These are phyloP conservation scores for Eleginops maclovinus DNA, from an alignment of 2,113 vertebrate species.

Conservation along the genomic window DNA sequence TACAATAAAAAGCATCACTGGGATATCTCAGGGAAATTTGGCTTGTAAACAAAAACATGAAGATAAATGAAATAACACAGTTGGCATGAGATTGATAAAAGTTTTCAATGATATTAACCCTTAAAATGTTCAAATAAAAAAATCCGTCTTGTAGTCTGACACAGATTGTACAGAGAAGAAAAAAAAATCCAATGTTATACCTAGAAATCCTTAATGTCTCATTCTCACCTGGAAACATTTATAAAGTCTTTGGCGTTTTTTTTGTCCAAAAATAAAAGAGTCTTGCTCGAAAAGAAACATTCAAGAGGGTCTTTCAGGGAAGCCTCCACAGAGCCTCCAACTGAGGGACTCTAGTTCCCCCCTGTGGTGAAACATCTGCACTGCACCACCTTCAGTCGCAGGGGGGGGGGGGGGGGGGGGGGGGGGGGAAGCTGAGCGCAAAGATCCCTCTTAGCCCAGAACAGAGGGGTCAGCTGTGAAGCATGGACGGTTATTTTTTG, in stretches of 20 bases:
- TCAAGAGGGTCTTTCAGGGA: conserved; percentile 63
- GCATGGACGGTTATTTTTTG: conserved; percentile 17
- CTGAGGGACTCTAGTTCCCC: conserved; percentile 50
- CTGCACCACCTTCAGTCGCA: conserved; percentile 52
- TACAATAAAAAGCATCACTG: conserved; percentile 7
- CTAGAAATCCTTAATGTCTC: conserved; percentile 39
- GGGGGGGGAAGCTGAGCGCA: conserved; percentile 23
- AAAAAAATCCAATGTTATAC: conserved; percentile 39
- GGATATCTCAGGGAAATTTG: conserved; percentile 52
- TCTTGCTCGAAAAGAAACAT: conserved; percentile 65
- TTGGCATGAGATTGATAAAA: conserved; percentile 53
- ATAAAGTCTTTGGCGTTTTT: conserved; percentile 80
- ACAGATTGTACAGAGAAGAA: conserved; percentile 66
- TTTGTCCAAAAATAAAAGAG: conserved; percentile 63
- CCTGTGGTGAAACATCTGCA: conserved; percentile 59
- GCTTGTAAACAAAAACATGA: conserved; percentile 79
- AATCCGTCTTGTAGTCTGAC: conserved; percentile 36
- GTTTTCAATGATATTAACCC: conserved; percentile 54
- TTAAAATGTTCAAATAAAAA: conserved; percentile 48
- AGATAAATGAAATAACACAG: conserved; percentile 41
- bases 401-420: background rate
- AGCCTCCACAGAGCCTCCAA: conserved; percentile 26
- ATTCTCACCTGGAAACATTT: conserved; percentile 45
- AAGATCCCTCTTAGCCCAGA: conserved; percentile 8
- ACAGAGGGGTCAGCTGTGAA: conserved; percentile 3